Evolutionary conservation across 2,797 vertebrate species (phyloP), one percentile per base, ranked within the genome.

Genomic region (Pyrocephalus nanus): DNA sequence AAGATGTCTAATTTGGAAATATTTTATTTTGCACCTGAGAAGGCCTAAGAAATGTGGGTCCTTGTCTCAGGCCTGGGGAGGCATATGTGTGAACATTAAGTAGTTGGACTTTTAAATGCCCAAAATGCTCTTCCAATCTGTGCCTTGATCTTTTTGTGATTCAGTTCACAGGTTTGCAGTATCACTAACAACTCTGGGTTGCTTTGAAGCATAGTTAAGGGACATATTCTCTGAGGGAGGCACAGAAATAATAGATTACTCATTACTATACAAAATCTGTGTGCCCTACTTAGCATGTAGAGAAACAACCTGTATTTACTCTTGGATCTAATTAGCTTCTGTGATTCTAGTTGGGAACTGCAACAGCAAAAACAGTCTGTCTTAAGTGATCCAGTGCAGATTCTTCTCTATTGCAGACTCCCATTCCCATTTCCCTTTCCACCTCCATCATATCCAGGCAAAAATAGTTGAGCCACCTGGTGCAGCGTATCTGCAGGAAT

Each of bases 401-500:
- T 12, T 9, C 5, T 69, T 95, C 19, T 61, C 16, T 58, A 11
- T 23, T 61, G 26, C 53, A 85, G 36, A 64, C 17, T 45, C 17
- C 0, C 11, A 25, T 73, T 93, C 45, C 74, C 61, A 43, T 84
- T 91, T 90, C 22, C 18, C 58, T 74, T 84, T 60, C 65, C 47
- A 72, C 18, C 14, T 87, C 38, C n/a, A 34, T 69, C 71, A 38
- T 55, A 69, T 60, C 11, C 36, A 93, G 54, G 36, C 36, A 70
- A 87, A 87, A 84, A 79, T 34, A 82, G 29, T 36, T 85, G 61
- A 93, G 53, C 84, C 40, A 82, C 84, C 69, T 93, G 72, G 71
- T 64, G 54, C 90, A 86, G 25, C 17, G 2, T 91, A 82, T 91
- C 92, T 76, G 78, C 60, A 91, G 78, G 72, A 93, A 94, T 94